These are phyloP conservation scores for Butorides virescens DNA, from an alignment of 2,113 vertebrate genomes.

Conservation along the genomic window DNA sequence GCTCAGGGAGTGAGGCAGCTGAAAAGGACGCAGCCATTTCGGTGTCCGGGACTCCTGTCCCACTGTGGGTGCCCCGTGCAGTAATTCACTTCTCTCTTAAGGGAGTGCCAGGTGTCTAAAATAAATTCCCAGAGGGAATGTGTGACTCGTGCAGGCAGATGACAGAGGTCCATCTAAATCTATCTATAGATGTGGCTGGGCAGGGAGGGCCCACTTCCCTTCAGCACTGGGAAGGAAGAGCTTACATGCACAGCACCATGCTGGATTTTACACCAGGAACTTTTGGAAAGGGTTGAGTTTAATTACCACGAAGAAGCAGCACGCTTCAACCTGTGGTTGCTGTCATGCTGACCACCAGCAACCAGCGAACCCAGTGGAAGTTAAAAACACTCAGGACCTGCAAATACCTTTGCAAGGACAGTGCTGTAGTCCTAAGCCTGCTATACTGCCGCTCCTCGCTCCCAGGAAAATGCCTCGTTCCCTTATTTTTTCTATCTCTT, in stretches of 20 bases:
- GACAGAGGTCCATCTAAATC: background rate
- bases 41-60: accelerated
- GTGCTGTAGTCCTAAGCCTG: background rate
- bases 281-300: background rate
- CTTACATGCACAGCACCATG: no score
- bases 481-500: background rate
- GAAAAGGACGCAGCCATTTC: background rate
- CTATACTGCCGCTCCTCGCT: background rate
- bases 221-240: background rate
- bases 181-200: background rate
- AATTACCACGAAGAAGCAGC: background rate
- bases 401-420: background rate
- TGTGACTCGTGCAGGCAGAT: background rate
- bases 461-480: background rate
- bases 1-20: accelerated
- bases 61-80: no score
- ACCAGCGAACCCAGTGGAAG: background rate
- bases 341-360: background rate
- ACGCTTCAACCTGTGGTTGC: background rate
- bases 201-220: background rate
- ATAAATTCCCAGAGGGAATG: background rate
- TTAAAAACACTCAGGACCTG: background rate
- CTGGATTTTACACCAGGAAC: background rate
- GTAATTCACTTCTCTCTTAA: background rate
- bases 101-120: background rate